These are phyloP conservation scores for Cacoxenus indagator DNA, from an alignment of 2,888 invertebrate species.

Conservation along the genomic window DNA sequence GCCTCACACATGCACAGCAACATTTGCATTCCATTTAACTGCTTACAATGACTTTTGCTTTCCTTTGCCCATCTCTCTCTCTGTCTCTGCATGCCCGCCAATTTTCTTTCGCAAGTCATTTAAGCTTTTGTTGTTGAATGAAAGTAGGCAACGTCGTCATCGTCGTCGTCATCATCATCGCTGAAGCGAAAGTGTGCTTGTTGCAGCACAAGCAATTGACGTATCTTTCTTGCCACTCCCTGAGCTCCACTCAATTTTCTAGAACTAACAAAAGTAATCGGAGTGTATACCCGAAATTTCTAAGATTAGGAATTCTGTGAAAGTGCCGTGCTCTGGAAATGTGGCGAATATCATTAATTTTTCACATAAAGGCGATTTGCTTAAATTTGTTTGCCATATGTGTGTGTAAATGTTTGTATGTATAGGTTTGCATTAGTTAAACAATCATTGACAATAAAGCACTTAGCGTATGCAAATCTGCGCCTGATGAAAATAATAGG, in stretches of 20 bases:
- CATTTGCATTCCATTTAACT: background rate
- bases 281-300: no score
- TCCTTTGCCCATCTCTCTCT: background rate
- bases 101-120: background rate
- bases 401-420: background rate
- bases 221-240: no score
- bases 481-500: background rate
- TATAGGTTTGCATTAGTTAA: background rate
- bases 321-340: no score
- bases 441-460: slow-evolving; percentile 3
- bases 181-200: no score
- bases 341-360: no score
- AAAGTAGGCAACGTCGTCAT: background rate
- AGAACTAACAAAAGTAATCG: no score
- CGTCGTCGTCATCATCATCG: no score
- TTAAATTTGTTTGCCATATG: no score
- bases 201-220: no score
- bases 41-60: background rate
- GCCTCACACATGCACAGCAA: background rate
- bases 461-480: background rate
- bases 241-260: no score
- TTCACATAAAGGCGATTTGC: no score
- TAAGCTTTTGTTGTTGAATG: background rate
- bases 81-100: slow-evolving; percentile 14
- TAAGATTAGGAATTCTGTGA: no score